Base-by-base conservation (phyloP, 2,888 invertebrate genomes). In the Microctonus brassicae region DNA sequence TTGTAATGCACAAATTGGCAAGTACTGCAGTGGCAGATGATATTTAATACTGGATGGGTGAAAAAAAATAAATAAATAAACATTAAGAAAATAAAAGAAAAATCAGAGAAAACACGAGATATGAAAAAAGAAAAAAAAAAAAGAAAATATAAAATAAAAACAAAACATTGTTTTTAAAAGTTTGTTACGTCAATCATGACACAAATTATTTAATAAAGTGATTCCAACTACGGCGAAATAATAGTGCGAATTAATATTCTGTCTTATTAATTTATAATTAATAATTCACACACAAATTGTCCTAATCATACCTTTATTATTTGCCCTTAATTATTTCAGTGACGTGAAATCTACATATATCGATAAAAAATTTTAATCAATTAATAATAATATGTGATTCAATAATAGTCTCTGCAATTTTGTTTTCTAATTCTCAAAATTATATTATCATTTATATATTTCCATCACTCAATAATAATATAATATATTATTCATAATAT, bases 181-280 rank as follows among this genome's bases (percentile, higher is more conserved):
- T 55, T 57, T 64, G 63, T 70, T 64, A 58, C 39, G 22, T 64
- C 64, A 64, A 64, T 69, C 65, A 76, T 75, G 75, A n/a, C n/a
- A 74, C 74, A 47, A 79, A 76, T 78, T 77, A 76, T 78, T 79
- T 76, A 79, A 79, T 78, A 78, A 79, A 77, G 77, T 73, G 47
- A n/a, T 47, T 76, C 77, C 74, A 76, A 78, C 69, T 73, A 74
- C 78, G 75, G 64, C 64, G 70, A 47, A 75, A 74, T 70, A 58
- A 20, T 42, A 64, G 58, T 69, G 62, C 61, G 42, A 70, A 64
- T 24, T 62, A 69, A 53, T 36, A 58, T 20, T 52, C 22, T 24
- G 29, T 69, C 11, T 47, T 33, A 36, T 29, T 53, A 36, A n/a
- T 34, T 53, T 20, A 1, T 39, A 39, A n/a, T n/a, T n/a, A n/a